These are phyloP conservation scores for Phoeniculus purpureus DNA, from an alignment of 2,797 vertebrate genomes.

Conservation along the genomic window DNA sequence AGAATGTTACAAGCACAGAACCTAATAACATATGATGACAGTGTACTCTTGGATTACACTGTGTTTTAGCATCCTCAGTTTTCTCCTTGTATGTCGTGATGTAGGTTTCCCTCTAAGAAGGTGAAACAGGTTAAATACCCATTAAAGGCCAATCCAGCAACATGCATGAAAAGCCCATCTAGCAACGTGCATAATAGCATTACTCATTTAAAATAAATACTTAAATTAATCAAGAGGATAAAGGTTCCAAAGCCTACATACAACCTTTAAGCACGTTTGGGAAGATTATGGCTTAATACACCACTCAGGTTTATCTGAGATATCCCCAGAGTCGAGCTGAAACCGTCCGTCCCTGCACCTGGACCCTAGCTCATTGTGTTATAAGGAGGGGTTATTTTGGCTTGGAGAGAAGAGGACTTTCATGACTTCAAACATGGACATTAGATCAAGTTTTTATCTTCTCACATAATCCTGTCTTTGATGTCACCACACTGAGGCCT, in stretches of 20 bases:
- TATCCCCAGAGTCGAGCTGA: neutral
- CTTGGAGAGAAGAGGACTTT: constrained; percentile 76
- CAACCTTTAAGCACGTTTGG: constrained; percentile 71
- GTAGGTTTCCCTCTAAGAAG: neutral
- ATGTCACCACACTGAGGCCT: constrained; percentile 87
- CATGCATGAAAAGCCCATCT: constrained; percentile 57
- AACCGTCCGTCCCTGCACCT: constrained; percentile 71
- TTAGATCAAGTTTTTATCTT: constrained; percentile 90
- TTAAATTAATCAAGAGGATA: constrained; percentile 72
- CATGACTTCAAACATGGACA: constrained; percentile 92
- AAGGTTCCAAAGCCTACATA: constrained; percentile 62
- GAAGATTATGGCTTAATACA: constrained; percentile 65
- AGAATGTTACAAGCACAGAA: neutral
- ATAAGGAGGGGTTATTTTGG: constrained; percentile 76
- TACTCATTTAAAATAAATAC: constrained; percentile 55
- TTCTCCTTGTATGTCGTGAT: neutral
- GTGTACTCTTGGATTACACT: neutral
- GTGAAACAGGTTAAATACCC: constrained; percentile 67
- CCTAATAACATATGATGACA: neutral
- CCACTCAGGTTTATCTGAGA: constrained; percentile 42
- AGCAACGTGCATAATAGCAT: constrained; percentile 32
- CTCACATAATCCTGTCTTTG: constrained; percentile 92
- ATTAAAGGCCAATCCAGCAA: constrained; percentile 60
- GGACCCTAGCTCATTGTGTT: constrained; percentile 71
- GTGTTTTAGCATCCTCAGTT: neutral